Evolutionary conservation across 2,113 vertebrate genomes (phyloP).

Genomic region (Rattus norvegicus): GRCr8 NC_086022.1:147587501-147588000

Average conservation of each 20-base stretch:
- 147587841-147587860: background rate
- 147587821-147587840: background rate
- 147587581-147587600: fast-evolving
- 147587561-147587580: background rate
- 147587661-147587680: background rate
- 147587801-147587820: background rate
- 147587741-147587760: background rate
- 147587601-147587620: background rate
- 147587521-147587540: background rate
- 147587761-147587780: background rate
- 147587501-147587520: background rate
- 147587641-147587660: background rate
- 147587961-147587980: background rate
- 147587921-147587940: background rate
- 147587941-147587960: constrained; percentile 23
- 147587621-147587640: constrained; percentile 17
- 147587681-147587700: background rate
- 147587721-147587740: background rate
- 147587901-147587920: background rate
- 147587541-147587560: background rate
- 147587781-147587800: background rate
- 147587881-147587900: background rate
- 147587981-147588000: background rate
- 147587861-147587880: constrained; percentile 12
- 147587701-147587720: background rate